phyloP scores from a whole-genome alignment of 2,797 vertebrate genomes.

The Picus viridis region DNA sequence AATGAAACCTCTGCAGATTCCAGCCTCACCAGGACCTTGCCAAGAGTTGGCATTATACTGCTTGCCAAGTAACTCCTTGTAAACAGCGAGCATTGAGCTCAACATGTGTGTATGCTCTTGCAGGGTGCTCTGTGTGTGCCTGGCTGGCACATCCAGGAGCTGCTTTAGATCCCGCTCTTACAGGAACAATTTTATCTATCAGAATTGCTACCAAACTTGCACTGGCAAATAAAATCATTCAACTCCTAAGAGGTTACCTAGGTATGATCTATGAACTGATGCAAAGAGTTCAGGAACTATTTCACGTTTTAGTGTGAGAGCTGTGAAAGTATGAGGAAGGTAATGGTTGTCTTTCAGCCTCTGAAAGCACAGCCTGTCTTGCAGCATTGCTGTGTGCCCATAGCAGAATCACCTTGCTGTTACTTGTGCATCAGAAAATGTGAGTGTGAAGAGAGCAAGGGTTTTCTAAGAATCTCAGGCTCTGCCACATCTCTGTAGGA shows the following conservation, averaged over 20 bases:
- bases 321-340: not conserved
- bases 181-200: not conserved
- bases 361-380: not conserved
- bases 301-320: not conserved
- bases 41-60: constrained; percentile 16
- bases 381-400: too few species aligned
- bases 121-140: not conserved
- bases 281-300: not conserved
- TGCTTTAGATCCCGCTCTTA: not conserved
- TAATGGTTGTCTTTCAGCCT: not conserved
- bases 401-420: not conserved
- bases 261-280: not conserved
- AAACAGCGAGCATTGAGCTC: constrained; percentile 12
- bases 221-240: not conserved
- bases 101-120: not conserved
- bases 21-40: constrained; percentile 39
- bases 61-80: constrained; percentile 20
- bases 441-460: not conserved
- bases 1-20: constrained; percentile 25
- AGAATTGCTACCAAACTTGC: not conserved
- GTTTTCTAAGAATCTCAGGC: not conserved
- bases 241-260: not conserved
- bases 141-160: not conserved
- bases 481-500: not conserved
- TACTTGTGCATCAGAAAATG: not conserved